Evolutionary conservation across 2,113 vertebrate genomes (phyloP).

Genomic region (Columbina picui): DNA sequence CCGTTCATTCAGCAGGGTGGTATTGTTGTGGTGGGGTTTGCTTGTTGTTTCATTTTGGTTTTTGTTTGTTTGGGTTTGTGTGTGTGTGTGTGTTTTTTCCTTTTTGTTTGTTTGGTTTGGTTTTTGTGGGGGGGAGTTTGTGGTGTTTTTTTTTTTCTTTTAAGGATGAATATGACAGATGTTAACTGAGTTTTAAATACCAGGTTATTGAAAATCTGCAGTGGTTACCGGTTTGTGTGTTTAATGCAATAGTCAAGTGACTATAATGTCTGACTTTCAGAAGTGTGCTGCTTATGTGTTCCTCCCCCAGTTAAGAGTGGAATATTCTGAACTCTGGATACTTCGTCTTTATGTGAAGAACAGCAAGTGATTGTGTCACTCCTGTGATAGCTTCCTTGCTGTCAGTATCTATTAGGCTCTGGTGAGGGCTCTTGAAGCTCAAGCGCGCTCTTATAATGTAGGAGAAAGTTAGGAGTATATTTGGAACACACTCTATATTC

Average conservation of each 20-base stretch:
- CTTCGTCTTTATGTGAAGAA: background rate
- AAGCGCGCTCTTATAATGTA: background rate
- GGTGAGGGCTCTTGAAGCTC: background rate
- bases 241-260: background rate
- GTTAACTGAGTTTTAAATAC: background rate
- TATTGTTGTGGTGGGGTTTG: background rate
- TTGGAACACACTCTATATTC: background rate
- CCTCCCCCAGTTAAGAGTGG: background rate
- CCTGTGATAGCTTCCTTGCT: background rate
- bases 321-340: background rate
- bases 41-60: background rate
- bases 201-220: background rate
- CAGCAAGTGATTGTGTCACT: background rate
- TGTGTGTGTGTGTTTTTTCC: no score
- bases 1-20: rapidly evolving
- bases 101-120: no score
- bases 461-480: background rate
- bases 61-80: no score
- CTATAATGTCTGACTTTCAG: background rate
- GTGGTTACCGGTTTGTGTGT: background rate
- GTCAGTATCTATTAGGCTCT: background rate
- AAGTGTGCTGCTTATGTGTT: background rate
- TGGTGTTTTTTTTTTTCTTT: no score
- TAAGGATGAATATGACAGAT: background rate
- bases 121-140: no score